Conservation (phyloP, 2,113 vertebrate species). For the Protomyctophum bolini region DNA sequence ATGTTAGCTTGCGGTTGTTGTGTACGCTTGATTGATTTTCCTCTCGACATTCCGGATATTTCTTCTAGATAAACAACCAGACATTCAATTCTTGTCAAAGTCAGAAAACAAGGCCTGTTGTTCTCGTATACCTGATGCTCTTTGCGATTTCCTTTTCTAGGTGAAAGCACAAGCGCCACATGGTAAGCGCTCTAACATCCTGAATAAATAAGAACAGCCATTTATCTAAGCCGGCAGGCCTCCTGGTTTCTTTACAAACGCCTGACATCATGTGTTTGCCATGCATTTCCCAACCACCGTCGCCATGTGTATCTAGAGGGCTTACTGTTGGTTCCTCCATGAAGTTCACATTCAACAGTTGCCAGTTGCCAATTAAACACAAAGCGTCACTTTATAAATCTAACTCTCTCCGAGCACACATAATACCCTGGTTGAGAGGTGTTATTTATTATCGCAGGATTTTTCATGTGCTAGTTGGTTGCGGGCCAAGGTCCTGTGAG, state of each 20-base stretch:
- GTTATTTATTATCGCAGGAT: conserved; percentile 67
- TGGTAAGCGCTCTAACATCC: conserved; percentile 63
- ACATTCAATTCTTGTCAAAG: conserved; percentile 33
- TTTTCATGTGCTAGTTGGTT: conserved; percentile 56
- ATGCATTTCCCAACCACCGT: conserved; percentile 65
- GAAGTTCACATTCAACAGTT: conserved; percentile 66
- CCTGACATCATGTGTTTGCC: conserved; percentile 77
- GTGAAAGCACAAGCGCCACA: conserved; percentile 66
- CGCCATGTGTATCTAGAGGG: conserved; percentile 62
- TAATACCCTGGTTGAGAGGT: conserved; percentile 63
- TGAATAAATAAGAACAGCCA: conserved; percentile 57
- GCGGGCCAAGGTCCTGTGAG: conserved; percentile 41
- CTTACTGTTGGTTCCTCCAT: conserved; percentile 61
- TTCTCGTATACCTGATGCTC: conserved; percentile 31
- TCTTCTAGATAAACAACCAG: conserved; percentile 34
- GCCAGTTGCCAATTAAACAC: conserved; percentile 68
- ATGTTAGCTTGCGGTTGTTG: conserved; percentile 47
- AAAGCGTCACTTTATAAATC: conserved; percentile 72
- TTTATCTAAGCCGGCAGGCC: conserved; percentile 70
- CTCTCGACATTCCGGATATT: conserved; percentile 50
- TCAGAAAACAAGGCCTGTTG: conserved; percentile 28
- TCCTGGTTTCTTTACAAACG: conserved; percentile 67
- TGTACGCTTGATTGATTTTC: conserved; percentile 47
- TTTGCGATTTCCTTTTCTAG: conserved; percentile 49
- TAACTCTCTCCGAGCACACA: conserved; percentile 60